These are phyloP conservation scores for Chelon auratus DNA, from an alignment of 2,797 vertebrate species.

Conservation along the genomic window DNA sequence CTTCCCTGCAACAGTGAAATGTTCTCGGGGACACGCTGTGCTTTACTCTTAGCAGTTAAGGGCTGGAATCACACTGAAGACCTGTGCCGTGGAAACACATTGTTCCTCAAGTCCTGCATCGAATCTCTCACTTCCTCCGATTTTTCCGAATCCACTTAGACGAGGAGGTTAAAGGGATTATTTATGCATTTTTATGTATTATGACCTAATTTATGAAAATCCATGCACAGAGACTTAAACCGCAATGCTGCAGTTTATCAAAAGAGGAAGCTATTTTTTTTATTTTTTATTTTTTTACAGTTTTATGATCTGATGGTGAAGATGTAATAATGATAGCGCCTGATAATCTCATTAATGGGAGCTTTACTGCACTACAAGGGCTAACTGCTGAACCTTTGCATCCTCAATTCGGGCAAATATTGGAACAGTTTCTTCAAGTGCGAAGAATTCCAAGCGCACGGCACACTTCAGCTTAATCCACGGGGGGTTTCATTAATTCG, in stretches of 20 bases:
- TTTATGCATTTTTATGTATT: conserved; percentile 10
- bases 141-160: conserved; percentile 26
- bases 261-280: neutral
- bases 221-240: neutral
- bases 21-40: conserved; percentile 46
- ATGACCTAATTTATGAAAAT: conserved; percentile 9
- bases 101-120: conserved; percentile 49
- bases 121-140: conserved; percentile 21
- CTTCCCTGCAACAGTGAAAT: conserved; percentile 35
- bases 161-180: conserved; percentile 38
- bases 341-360: conserved; percentile 62
- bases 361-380: conserved; percentile 46
- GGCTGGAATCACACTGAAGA: conserved; percentile 39
- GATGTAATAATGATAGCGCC: conserved; percentile 51
- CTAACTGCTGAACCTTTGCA: conserved; percentile 54
- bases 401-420: conserved; percentile 59
- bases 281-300: neutral
- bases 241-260: conserved; percentile 13
- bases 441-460: conserved; percentile 35
- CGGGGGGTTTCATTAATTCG: conserved; percentile 80
- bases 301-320: conserved; percentile 18
- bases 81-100: conserved; percentile 50
- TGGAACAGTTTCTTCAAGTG: conserved; percentile 35
- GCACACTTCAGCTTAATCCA: conserved; percentile 70
- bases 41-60: conserved; percentile 48